Conservation (phyloP, 2,888 invertebrate genomes). For the Panopea generosa region DNA sequence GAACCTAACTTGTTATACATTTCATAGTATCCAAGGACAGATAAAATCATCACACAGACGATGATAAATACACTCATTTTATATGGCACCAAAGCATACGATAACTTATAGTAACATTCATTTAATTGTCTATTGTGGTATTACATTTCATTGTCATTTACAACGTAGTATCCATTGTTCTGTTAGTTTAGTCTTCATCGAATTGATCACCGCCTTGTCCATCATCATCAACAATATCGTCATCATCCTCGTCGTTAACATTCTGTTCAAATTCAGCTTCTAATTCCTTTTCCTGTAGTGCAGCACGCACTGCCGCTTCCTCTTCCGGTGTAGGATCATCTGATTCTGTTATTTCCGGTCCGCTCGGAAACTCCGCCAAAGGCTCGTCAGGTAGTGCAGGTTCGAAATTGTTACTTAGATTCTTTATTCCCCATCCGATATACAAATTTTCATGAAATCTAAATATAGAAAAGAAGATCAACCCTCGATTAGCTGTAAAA, state of each 20-base stretch:
- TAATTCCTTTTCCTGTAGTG: constrained; percentile 66
- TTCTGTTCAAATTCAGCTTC: constrained; percentile 63
- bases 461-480: background rate
- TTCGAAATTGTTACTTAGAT: constrained; percentile 65
- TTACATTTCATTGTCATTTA: no score
- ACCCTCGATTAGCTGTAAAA: no score
- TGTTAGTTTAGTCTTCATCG: constrained; percentile 24
- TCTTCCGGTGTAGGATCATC: constrained; percentile 77
- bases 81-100: no score
- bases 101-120: no score
- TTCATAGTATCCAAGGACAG: no score
- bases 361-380: constrained; percentile 71
- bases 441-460: constrained; percentile 76
- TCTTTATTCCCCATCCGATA: constrained; percentile 73
- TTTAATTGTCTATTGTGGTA: no score
- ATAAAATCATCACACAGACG: no score
- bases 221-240: constrained; percentile 46
- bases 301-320: constrained; percentile 73
- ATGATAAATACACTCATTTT: no score
- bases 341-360: constrained; percentile 74
- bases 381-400: constrained; percentile 65
- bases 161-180: no score
- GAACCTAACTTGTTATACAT: no score
- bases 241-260: constrained; percentile 62
- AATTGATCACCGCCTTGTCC: constrained; percentile 41